Evolutionary conservation across 1,140 invertebrate species (phyloP), one percentile per base, ranked within the genome.

Genomic region (Whitmania pigra): DNA sequence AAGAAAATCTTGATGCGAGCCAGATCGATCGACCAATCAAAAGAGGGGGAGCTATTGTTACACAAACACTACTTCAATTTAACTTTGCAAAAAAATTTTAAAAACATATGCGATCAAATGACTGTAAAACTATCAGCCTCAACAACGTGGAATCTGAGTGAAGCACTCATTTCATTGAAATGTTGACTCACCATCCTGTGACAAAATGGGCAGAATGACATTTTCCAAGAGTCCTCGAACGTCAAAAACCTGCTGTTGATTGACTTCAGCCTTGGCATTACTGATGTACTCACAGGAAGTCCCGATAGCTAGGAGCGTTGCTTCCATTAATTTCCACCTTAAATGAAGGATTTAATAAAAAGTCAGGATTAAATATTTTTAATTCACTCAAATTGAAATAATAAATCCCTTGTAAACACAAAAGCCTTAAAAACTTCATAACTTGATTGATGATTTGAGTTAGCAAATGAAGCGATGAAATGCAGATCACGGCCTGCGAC

Each of bases 251-350:
- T 87, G 78, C 71, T 81, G 53, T 84, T 31, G 22, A n/a, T n/a
- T 63, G 57, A 6, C 22, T 83, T 71, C 81, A 76, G 74, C 69
- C 20, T 67, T 84, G 79, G 18, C 86, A 81, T 60, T 84, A 83
- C 53, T 86, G 84, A 88, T 79, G 20, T 86, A 71, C 69, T 85
- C 82, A 57, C 85, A 85, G 9, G 85, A 83, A 60, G 82, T 79
- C 57, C 86, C 87, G 0, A 90, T 79, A 3, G 88, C 87, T 67
- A 88, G 81, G 80, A 91, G 86, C 71, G 86, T 87, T 0, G 89
- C 86, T 80, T 91, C 89, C 68, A 88, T 87, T 20, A 89, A 81
- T 79, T 90, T 90, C 89, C 89, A 91, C 83, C 81, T 81, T 49
- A 71, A 77, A 76, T 40, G 71, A 71, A 18, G 27, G 53, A n/a